These are phyloP conservation scores for Scleropages formosus DNA, from an alignment of 2,797 vertebrate genomes.

Conservation along the genomic window DNA sequence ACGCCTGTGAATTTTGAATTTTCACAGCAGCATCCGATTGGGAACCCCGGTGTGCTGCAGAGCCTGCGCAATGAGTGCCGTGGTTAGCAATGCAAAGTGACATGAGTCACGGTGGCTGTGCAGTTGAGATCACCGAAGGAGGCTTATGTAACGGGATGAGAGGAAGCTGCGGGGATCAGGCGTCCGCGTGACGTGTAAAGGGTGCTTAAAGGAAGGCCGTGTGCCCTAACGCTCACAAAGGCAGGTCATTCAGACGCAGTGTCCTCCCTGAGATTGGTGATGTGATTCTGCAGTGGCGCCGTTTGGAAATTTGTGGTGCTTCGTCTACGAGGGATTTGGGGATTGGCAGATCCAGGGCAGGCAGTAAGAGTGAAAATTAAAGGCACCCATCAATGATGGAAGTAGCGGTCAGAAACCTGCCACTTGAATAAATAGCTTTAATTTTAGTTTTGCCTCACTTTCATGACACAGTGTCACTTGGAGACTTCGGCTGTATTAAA, in stretches of 20 bases:
- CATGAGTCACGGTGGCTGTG: conserved; percentile 5
- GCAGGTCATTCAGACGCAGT: neutral
- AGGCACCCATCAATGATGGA: conserved; percentile 11
- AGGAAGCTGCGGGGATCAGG: conserved; percentile 13
- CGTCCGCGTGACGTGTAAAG: neutral
- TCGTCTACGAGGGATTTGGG: neutral
- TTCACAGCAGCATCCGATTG: no score
- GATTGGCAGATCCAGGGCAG: conserved; percentile 10
- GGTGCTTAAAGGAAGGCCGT: neutral
- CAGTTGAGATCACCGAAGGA: neutral
- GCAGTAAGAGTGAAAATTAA: conserved; percentile 12
- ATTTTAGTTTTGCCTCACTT: neutral
- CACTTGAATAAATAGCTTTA: conserved; percentile 13
- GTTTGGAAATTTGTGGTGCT: neutral
- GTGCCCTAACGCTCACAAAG: neutral
- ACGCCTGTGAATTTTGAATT: neutral
- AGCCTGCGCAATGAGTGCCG: neutral
- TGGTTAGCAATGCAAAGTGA: neutral
- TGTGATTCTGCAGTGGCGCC: neutral
- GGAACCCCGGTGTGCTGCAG: neutral
- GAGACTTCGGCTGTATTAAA: neutral
- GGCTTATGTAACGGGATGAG: conserved; percentile 31
- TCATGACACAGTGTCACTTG: neutral
- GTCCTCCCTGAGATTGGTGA: neutral
- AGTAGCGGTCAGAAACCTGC: neutral